Evolutionary conservation across 2,888 invertebrate genomes (phyloP).

Genomic region (Stratiomys singularior): DNA sequence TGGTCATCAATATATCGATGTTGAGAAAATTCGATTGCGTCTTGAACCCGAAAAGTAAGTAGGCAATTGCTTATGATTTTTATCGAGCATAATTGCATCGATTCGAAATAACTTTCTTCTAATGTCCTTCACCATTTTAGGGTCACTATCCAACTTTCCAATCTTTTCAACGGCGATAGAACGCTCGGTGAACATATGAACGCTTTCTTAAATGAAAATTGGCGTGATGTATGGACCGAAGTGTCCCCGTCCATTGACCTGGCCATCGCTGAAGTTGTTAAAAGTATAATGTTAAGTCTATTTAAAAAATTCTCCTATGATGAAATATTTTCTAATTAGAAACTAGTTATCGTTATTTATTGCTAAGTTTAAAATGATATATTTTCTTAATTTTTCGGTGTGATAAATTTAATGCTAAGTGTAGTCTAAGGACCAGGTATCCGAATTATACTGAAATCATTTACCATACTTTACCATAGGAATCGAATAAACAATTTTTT

Average conservation of each 20-base stretch:
- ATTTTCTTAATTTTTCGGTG: constrained; percentile 2
- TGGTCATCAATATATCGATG: constrained; percentile 50
- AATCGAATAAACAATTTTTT: too few relatives aligned
- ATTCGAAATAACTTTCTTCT: not conserved
- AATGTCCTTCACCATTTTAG: constrained; percentile 51
- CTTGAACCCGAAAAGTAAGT: constrained; percentile 49
- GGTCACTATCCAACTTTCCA: constrained; percentile 55
- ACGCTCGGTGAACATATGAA: constrained; percentile 56
- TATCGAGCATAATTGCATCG: not conserved
- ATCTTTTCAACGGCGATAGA: constrained; percentile 57
- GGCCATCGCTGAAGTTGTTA: constrained; percentile 55
- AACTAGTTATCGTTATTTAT: not conserved
- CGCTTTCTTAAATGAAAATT: constrained; percentile 57
- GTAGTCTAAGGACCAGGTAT: too few relatives aligned
- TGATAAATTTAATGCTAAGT: constrained; percentile 18
- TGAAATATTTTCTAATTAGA: constrained; percentile 55
- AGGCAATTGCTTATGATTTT: not conserved
- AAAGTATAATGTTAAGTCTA: constrained; percentile 58
- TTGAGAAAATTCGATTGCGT: constrained; percentile 48
- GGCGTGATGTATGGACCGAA: constrained; percentile 58
- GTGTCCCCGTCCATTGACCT: constrained; percentile 55
- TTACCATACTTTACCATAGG: too few relatives aligned
- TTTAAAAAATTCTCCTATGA: constrained; percentile 63
- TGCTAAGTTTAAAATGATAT: not conserved
- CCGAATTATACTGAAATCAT: too few relatives aligned